Base-by-base conservation (phyloP, 2,888 invertebrate species). In the Drosophila emarginata region DNA sequence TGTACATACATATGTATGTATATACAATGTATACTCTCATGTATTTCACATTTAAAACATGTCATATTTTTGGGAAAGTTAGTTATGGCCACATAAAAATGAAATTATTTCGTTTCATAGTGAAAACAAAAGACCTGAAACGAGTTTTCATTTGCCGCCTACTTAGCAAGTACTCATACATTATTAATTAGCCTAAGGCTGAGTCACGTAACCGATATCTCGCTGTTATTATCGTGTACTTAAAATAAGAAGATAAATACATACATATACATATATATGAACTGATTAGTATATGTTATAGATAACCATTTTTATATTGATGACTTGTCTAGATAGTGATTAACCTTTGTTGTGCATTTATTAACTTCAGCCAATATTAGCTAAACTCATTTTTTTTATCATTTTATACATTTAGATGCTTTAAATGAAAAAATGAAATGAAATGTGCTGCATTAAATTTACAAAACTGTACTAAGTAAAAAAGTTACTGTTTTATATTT, bases 161-260 rank as follows among this genome's bases (percentile, higher is more conserved):
- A 61, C 53, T 61, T 74, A 50, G 14, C 14, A 69, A 63, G 59
- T 37, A 52, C 63, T 67, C 67, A 67, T 37, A 40, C 63, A 67
- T 61, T 72, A 74, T 52, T 67, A 62, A 58, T 62, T 66, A 68
- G 53, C 54, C 52, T 9, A 26, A 12, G 4, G 32, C 23, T 77
- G 77, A 77, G 26, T 77, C 77, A 77, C 64, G 40, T 62, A 52
- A 37, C 57, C 50, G 54, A 61, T 64, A 61, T 21, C 21, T 18
- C 11, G 4, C 45, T 21, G 4, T 18, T 45, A 21, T 45, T 45
- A 45, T 45, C 45, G 12, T 45, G 45, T 45, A 50, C 18, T 37
- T 51, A 50, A n/a, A 28, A 54, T 54, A 18, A 36, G 12, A 12
- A 36, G 36, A 54, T 53, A 54, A 54, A 36, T 36, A 9, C 32